phyloP scores from a whole-genome alignment of 2,797 vertebrate species.

The Lepilemur ruficaudatus region DNA sequence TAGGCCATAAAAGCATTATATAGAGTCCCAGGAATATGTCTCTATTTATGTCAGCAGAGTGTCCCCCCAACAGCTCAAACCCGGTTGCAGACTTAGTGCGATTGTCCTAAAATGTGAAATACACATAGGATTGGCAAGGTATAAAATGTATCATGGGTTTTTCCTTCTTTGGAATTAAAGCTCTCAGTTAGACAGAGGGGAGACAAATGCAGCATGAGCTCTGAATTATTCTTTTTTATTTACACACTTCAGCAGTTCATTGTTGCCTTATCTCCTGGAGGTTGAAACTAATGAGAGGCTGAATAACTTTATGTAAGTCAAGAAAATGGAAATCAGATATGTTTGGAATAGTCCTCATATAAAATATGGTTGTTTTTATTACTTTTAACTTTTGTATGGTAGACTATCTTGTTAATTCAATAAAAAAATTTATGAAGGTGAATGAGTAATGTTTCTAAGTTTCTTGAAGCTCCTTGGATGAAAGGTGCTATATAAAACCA shows the following conservation, averaged over 20 bases:
- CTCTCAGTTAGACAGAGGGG: slow-evolving; percentile 18
- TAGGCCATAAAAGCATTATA: neutral
- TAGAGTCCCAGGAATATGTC: neutral
- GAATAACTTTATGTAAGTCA: slow-evolving; percentile 63
- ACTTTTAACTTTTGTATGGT: slow-evolving; percentile 50
- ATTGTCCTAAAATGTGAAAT: neutral
- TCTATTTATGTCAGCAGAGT: neutral
- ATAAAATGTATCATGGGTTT: neutral
- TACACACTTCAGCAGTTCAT: slow-evolving; percentile 42
- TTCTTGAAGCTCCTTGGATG: slow-evolving; percentile 51
- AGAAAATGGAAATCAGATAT: slow-evolving; percentile 60
- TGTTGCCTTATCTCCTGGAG: slow-evolving; percentile 60
- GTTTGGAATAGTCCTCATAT: slow-evolving; percentile 35
- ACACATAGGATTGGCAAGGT: neutral
- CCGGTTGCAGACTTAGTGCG: neutral
- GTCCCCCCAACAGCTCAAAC: neutral
- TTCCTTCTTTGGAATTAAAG: slow-evolving; percentile 50
- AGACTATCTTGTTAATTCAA: slow-evolving; percentile 60
- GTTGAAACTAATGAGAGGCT: slow-evolving; percentile 62
- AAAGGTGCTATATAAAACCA: slow-evolving; percentile 64
- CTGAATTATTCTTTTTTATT: slow-evolving; percentile 68
- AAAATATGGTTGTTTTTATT: slow-evolving; percentile 65
- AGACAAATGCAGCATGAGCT: slow-evolving; percentile 36
- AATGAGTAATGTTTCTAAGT: slow-evolving; percentile 59
- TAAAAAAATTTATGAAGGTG: slow-evolving; percentile 60